Evolutionary conservation across 2,888 invertebrate species (phyloP).

Genomic region (Pyrochroa serraticornis): DNA sequence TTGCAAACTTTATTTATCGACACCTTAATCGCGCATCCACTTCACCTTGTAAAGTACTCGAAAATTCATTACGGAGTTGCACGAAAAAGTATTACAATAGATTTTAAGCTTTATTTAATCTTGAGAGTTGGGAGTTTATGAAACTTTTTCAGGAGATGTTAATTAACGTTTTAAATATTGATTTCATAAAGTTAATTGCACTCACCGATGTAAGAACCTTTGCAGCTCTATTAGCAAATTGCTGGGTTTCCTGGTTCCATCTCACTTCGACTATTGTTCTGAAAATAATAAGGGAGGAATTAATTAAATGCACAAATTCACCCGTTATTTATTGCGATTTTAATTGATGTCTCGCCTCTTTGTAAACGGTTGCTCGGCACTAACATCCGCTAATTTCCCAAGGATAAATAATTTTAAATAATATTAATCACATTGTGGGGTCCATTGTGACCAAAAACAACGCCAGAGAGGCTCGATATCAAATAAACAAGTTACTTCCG

Average conservation of each 20-base stretch:
- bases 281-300: conserved; percentile 44
- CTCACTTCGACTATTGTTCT: conserved; percentile 63
- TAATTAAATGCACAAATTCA: conserved; percentile 16
- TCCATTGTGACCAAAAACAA: not conserved
- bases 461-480: not conserved
- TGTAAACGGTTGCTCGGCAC: too few relatives aligned
- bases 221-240: conserved; percentile 66
- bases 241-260: conserved; percentile 66
- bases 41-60: not conserved
- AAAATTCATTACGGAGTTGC: conserved; percentile 14
- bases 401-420: conserved; percentile 14
- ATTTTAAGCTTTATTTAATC: conserved; percentile 20
- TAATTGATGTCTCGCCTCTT: too few relatives aligned
- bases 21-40: not conserved
- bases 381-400: conserved; percentile 30
- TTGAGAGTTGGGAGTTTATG: conserved; percentile 9
- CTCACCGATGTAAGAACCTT: conserved; percentile 67
- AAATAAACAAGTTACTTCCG: not conserved
- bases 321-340: not conserved
- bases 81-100: conserved; percentile 8
- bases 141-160: conserved; percentile 13
- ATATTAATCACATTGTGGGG: not conserved
- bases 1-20: conserved; percentile 2
- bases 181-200: conserved; percentile 36
- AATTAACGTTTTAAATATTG: conserved; percentile 32